Percentiles rank a stretch among this genome's conserved stretches.
Conservation (phyloP, 2,797 vertebrate species). For the Darevskia nairensis region DNA sequence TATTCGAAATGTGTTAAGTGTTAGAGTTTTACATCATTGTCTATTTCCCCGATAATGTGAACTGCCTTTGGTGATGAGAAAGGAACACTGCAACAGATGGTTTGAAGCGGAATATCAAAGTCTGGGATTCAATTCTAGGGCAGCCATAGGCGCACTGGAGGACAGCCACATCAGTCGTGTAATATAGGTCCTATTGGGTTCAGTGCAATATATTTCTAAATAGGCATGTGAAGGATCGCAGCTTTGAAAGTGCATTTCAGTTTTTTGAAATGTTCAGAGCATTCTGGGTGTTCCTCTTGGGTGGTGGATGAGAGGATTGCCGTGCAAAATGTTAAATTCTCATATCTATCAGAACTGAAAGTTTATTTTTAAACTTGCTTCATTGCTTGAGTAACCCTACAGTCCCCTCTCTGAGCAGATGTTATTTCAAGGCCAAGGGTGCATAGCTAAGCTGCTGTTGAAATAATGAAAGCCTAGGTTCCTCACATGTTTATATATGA, state of each 20-base stretch:
- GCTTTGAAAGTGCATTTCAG: background rate
- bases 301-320: slow-evolving; percentile 5
- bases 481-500: background rate
- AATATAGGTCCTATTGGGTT: background rate
- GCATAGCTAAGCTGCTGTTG: background rate
- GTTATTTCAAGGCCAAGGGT: background rate
- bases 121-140: background rate
- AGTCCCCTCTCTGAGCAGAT: background rate
- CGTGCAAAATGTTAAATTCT: slow-evolving; percentile 39
- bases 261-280: slow-evolving; percentile 6
- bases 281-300: slow-evolving; percentile 26
- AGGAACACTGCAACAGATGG: background rate
- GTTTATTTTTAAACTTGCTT: slow-evolving; percentile 34
- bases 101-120: background rate
- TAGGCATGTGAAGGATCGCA: background rate
- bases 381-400: slow-evolving; percentile 26
- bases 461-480: background rate
- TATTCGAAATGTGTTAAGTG: background rate
- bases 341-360: slow-evolving; percentile 21
- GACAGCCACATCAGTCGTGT: background rate
- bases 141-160: background rate
- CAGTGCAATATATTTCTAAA: background rate
- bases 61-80: background rate
- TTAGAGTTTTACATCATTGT: background rate
- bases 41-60: background rate